Conservation (phyloP, 2,888 invertebrate genomes). For the Scotopteryx bipunctaria region DNA sequence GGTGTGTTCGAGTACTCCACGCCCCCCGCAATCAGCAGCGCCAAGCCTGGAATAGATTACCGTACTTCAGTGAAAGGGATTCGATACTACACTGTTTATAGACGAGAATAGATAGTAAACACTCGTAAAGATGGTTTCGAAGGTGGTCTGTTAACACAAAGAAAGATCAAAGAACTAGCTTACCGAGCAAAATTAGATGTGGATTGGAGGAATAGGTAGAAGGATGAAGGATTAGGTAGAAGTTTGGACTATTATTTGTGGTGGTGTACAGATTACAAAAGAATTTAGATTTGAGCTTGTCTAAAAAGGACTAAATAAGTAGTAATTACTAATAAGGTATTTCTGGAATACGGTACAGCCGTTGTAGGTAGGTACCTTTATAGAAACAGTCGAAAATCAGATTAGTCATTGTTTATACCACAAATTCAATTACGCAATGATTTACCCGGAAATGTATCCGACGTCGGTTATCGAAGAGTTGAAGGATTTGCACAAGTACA, state of each 20-base stretch:
- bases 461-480: neutral
- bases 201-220: no score
- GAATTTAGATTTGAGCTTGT: no score
- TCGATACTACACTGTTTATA: neutral
- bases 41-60: conserved; percentile 70
- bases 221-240: no score
- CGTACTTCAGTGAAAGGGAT: neutral
- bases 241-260: no score
- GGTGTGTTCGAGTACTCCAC: conserved; percentile 82
- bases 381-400: neutral
- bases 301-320: no score
- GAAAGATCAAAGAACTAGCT: neutral
- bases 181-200: no score
- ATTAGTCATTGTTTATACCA: neutral
- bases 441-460: neutral
- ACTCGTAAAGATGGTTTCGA: neutral
- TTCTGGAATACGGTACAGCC: no score
- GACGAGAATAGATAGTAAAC: conserved; percentile 3
- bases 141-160: neutral
- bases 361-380: no score
- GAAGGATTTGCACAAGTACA: conserved; percentile 10
- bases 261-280: no score
- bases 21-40: conserved; percentile 85
- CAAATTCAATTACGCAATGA: neutral
- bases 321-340: no score